A percentile compares a stretch with the other conserved stretches of the same genome.
Evolutionary conservation across 2,888 invertebrate genomes (phyloP).

Genomic region (Monopis laevigella): DNA sequence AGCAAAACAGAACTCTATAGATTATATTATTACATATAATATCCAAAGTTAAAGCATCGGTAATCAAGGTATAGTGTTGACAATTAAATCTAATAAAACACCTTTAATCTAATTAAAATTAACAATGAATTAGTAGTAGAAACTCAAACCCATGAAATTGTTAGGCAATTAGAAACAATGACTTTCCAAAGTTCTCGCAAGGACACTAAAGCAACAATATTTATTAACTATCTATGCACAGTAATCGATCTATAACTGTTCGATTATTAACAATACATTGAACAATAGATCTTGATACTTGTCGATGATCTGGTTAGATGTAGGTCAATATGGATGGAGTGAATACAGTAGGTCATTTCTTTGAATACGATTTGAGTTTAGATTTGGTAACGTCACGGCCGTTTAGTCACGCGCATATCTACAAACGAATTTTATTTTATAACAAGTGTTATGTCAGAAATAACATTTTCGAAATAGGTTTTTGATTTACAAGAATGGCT

Average conservation of each 20-base stretch:
- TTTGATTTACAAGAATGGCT: no score
- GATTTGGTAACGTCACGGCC: slow-evolving; percentile 3
- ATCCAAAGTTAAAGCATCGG: no score
- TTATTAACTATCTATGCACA: no score
- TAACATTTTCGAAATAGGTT: no score
- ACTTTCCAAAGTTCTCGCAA: slow-evolving; percentile 10
- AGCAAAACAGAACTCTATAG: no score
- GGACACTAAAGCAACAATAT: no score
- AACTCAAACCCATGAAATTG: slow-evolving; percentile 7
- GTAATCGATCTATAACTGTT: slow-evolving; percentile 18
- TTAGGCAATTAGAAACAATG: slow-evolving; percentile 4
- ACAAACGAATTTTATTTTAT: no score
- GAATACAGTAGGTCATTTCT: slow-evolving; percentile 2
- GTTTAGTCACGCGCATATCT: no score
- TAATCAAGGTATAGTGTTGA: no score
- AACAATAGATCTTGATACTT: slow-evolving; percentile 26
- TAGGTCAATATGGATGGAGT: slow-evolving; percentile 29
- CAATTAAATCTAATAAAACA: neutral
- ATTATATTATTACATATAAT: no score
- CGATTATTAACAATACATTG: slow-evolving; percentile 23
- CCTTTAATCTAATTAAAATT: neutral
- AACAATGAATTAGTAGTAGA: neutral
- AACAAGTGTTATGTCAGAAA: no score
- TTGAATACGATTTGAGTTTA: neutral
- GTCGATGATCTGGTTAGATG: slow-evolving; percentile 34